Evolutionary conservation across 2,888 invertebrate genomes (phyloP).

Genomic region (Gandaritis pyraliata): DNA sequence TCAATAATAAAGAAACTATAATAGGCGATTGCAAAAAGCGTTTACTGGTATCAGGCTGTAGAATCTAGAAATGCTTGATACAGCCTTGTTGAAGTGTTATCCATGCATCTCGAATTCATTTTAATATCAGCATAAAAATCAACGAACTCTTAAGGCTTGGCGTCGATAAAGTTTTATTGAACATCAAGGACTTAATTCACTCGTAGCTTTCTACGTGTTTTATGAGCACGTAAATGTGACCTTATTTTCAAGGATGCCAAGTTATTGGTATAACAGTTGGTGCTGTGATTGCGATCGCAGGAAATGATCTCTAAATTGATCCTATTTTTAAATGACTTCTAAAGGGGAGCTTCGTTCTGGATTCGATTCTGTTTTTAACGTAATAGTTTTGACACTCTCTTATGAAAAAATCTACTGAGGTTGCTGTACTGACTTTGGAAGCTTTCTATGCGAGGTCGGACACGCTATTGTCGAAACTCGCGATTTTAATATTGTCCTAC

Average conservation of each 20-base stretch:
- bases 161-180: constrained; percentile 54
- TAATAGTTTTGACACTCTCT: too few species aligned
- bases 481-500: too few species aligned
- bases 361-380: too few species aligned
- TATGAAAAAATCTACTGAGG: too few species aligned
- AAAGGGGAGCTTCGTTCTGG: not conserved
- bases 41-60: too few species aligned
- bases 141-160: constrained; percentile 42
- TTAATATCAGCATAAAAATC: constrained; percentile 49
- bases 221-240: constrained; percentile 37
- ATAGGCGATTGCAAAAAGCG: too few species aligned
- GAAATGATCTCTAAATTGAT: not conserved
- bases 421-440: too few species aligned
- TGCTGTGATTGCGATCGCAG: constrained; percentile 11
- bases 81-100: constrained; percentile 9
- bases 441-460: too few species aligned
- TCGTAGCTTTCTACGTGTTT: constrained; percentile 35
- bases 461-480: too few species aligned
- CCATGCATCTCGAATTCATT: constrained; percentile 35
- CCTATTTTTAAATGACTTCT: not conserved
- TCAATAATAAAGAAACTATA: too few species aligned
- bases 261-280: constrained; percentile 22
- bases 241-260: constrained; percentile 24
- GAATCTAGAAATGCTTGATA: too few species aligned
- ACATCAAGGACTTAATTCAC: constrained; percentile 43